Evolutionary conservation across 2,113 vertebrate genomes (phyloP), one percentile per base, ranked within the genome.

Genomic region (Notiomystis cincta): DNA sequence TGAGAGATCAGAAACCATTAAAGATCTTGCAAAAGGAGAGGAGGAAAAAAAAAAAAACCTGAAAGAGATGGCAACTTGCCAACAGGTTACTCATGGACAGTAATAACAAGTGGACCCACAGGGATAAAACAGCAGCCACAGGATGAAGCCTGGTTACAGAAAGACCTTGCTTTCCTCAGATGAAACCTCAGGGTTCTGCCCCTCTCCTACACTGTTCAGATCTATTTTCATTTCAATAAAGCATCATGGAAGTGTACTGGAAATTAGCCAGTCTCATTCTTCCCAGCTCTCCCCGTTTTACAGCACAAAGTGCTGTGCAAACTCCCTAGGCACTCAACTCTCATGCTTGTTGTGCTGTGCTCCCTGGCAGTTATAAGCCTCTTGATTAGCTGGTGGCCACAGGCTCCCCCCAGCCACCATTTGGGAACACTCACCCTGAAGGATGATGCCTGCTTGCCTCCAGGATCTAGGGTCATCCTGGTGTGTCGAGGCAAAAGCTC

Each of bases 21-120:
- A 75, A 75, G n/a, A 40, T 70, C 84, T 91, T 84, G 38, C 54
- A 38, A 72, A 87, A 79, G 25, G 37, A 48, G 38, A 70, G 18
- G 6, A 33, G 5, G 4, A 25, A 67, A 60, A 44, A 67, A 81
- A 71, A 77, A 40, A 69, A 65, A 30, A 89, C 21, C 61, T 75
- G 72, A 81, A 88, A 67, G 40, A 64, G 40, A 45, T 89, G 95
- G 89, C 65, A 91, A 53, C 37, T 86, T 95, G 91, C 87, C 83
- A 67, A 28, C 24, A 48, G 35, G 65, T 94, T 87, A 82, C 64
- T 89, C 20, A 6, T n/a, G 70, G 60, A 57, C 70, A 79, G 65
- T 53, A 83, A 84, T 82, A 87, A 82, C 61, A 95, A 95, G 61
- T n/a, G 75, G 77, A 89, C 65, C 27, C 65, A 78, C 31, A 71